A percentile compares a stretch with the other conserved stretches of the same genome.
Evolutionary conservation across 2,888 invertebrate species (phyloP).

Genomic region (Boloria selene): DNA sequence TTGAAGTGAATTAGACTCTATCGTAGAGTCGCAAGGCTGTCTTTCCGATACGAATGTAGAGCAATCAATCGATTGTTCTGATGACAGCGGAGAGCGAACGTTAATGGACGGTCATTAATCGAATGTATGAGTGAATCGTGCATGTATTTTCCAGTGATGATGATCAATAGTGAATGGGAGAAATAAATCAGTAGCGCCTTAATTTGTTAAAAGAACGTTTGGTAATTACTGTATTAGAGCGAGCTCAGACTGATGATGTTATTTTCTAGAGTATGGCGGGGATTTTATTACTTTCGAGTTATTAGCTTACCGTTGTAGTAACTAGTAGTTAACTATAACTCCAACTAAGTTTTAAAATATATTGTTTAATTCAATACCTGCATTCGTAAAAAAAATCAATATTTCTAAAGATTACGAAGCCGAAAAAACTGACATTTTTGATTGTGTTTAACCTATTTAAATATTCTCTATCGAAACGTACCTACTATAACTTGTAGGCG

Average conservation of each 20-base stretch:
- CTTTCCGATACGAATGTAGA: constrained; percentile 29
- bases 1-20: constrained; percentile 33
- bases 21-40: constrained; percentile 36
- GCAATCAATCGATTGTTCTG: constrained; percentile 63
- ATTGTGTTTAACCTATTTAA: too few relatives aligned
- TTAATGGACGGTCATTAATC: constrained; percentile 71
- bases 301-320: too few relatives aligned
- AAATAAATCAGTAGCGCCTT: constrained; percentile 35
- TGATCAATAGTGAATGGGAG: constrained; percentile 32
- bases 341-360: too few relatives aligned
- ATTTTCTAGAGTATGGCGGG: not conserved
- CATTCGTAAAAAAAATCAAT: too few relatives aligned
- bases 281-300: too few relatives aligned
- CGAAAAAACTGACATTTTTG: too few relatives aligned
- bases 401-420: too few relatives aligned
- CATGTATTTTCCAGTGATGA: constrained; percentile 35
- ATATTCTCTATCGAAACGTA: too few relatives aligned
- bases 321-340: too few relatives aligned
- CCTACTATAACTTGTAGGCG: too few relatives aligned
- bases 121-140: constrained; percentile 52
- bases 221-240: constrained; percentile 28
- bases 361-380: too few relatives aligned
- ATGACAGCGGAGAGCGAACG: constrained; percentile 66
- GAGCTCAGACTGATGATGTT: constrained; percentile 9
- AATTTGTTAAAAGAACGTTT: constrained; percentile 26